A percentile compares a stretch with the other conserved stretches of the same genome.
phyloP scores from a whole-genome alignment of 2,113 vertebrate genomes.

The Ceuthmochares aereus region DNA sequence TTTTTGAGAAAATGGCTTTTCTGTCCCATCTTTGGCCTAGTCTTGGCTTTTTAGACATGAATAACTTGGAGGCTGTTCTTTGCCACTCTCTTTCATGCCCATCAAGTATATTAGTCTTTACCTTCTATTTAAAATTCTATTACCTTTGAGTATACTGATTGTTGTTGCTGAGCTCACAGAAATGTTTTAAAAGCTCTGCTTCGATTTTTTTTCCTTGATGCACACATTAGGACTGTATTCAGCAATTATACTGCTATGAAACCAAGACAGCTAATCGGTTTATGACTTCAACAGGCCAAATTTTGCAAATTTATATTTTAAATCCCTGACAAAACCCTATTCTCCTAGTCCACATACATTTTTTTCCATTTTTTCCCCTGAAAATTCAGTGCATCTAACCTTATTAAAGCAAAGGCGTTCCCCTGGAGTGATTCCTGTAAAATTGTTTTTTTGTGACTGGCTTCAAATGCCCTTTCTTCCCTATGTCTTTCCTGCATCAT shows the following conservation, averaged over 20 bases:
- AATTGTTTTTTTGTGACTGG: neutral
- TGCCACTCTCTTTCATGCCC: neutral
- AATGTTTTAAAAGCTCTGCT: neutral
- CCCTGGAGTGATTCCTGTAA: neutral
- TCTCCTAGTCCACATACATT: neutral
- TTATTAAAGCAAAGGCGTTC: neutral
- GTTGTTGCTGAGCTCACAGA: neutral
- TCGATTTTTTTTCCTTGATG: neutral
- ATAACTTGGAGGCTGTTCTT: neutral
- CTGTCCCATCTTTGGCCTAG: neutral
- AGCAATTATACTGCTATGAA: neutral
- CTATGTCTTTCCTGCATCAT: neutral
- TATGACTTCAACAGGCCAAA: neutral
- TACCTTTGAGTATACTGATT: neutral
- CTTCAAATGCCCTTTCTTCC: neutral
- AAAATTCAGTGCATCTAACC: neutral
- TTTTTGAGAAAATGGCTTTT: neutral
- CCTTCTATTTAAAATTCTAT: conserved; percentile 43
- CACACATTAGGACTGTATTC: neutral
- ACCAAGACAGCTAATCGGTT: neutral
- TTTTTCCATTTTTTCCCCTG: neutral
- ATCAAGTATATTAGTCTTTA: neutral
- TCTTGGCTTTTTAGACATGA: neutral
- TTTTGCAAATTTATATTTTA: neutral
- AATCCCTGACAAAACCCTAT: neutral